Base-by-base conservation (phyloP, 2,113 vertebrate species). In the Microcebus lehilahytsara region DNA sequence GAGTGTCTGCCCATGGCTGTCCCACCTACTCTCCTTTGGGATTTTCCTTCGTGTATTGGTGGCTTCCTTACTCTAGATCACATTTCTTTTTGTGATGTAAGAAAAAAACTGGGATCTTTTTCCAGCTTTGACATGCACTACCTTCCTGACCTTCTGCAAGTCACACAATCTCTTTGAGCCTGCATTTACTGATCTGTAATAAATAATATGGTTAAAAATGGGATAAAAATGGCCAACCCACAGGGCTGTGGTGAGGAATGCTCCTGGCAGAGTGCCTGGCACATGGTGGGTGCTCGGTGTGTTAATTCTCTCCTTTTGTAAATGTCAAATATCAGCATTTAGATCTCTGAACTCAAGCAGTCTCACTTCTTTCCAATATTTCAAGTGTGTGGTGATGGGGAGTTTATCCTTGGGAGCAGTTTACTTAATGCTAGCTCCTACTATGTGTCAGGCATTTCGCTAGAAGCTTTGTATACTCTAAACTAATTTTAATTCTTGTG, bases 321-420 rank as follows among this genome's bases (percentile, higher is more conserved):
- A 49, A 32, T 40, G 34, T 93, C 27, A 89, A 62, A 51, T 46
- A 51, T 34, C n/a, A 58, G 20, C 2, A 10, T 64, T 64, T 64
- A 64, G 71, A 60, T 86, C 40, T 92, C 67, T 58, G 22, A 78
- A 67, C 37, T 27, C 89, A 75, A 79, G 20, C 27, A 72, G 19
- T 86, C 32, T 84, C 58, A 67, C 62, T 84, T 74, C 16, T 60
- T 78, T 37, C 14, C 30, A 72, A 4, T 80, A 87, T 94, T 89
- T 89, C 67, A 92, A n/a, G 67, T 66, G 22, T 30, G 10, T 85
- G 46, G 22, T 12, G 9, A 17, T 1, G n/a, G 23, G 17, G 1
- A 51, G 4, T 85, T 60, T 67, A 17, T 14, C 2, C 66, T 7
- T 42, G 51, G 25, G 6, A 79, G 14, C 14, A 51, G 30, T 71